Evolutionary conservation across 2,797 vertebrate genomes (phyloP).

Genomic region (Premnoplex brunnescens): DNA sequence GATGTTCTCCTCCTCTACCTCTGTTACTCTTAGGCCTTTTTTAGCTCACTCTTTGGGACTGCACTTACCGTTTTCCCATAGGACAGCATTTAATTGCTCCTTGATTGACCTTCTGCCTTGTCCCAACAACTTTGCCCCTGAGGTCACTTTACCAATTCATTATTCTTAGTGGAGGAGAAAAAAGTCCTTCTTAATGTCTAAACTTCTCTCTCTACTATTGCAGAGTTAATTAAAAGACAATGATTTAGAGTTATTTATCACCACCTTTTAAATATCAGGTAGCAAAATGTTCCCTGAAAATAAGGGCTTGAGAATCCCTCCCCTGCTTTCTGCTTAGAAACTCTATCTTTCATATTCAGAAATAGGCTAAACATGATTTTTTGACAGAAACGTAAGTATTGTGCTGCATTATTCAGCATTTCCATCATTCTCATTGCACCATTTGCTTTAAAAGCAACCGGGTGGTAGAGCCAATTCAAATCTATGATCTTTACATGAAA

Average conservation of each 20-base stretch:
- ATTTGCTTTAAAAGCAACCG: neutral
- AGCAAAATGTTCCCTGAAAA: neutral
- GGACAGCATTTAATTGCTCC: conserved; percentile 66
- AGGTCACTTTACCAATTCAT: conserved; percentile 64
- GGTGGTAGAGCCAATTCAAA: neutral
- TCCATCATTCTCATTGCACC: neutral
- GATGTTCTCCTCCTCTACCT: conserved; percentile 7
- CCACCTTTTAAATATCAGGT: conserved; percentile 5
- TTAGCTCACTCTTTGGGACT: neutral
- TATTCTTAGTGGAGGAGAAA: conserved; percentile 32
- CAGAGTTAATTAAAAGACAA: conserved; percentile 6
- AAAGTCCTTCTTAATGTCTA: neutral
- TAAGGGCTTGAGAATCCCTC: neutral
- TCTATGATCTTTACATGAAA: neutral
- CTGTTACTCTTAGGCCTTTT: neutral
- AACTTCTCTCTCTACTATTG: conserved; percentile 28
- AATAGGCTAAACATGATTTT: neutral
- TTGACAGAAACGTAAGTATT: neutral
- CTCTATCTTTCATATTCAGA: neutral
- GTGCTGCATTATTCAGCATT: neutral
- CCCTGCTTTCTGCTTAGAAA: neutral
- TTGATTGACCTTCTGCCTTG: conserved; percentile 70
- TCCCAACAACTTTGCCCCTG: conserved; percentile 68
- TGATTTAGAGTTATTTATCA: conserved; percentile 6
- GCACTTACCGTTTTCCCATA: conserved; percentile 37